Evolutionary conservation across 1,140 invertebrate genomes (phyloP).

Genomic region (Drosophila rhopaloa): DNA sequence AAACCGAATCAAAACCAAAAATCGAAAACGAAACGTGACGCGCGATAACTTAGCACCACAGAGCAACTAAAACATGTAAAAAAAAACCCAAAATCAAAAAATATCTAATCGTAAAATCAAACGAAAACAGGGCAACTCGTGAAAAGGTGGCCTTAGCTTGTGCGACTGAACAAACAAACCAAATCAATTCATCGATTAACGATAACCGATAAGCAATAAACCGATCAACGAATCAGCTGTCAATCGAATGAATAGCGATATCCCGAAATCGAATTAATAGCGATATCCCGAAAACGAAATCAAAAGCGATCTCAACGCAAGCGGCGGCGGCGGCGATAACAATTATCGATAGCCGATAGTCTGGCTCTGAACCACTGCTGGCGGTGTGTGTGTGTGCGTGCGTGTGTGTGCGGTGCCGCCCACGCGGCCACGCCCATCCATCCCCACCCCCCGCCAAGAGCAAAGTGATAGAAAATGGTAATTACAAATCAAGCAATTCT

Average conservation of each 20-base stretch:
- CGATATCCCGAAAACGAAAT: conserved; percentile 6
- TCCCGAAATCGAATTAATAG: conserved; percentile 6
- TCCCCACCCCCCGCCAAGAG: conserved; percentile 64
- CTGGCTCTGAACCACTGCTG: conserved; percentile 53
- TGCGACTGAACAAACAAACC: conserved; percentile 69
- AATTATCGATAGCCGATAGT: conserved; percentile 43
- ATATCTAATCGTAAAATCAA: conserved; percentile 41
- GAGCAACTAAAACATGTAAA: conserved; percentile 19
- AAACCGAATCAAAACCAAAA: conserved; percentile 30
- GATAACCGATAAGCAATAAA: conserved; percentile 52
- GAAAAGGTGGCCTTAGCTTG: conserved; percentile 74
- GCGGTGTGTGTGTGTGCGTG: conserved; percentile 72
- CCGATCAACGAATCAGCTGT: conserved; percentile 41
- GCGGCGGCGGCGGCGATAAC: conserved; percentile 37
- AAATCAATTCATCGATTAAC: conserved; percentile 40
- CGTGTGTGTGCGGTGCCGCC: conserved; percentile 56
- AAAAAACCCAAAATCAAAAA: conserved; percentile 25
- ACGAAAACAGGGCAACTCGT: conserved; percentile 67
- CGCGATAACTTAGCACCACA: conserved; percentile 30
- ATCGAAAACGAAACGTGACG: conserved; percentile 33
- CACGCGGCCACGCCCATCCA: conserved; percentile 71
- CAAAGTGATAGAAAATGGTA: conserved; percentile 85
- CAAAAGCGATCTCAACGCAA: conserved; percentile 32
- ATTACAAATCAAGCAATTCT: conserved; percentile 79
- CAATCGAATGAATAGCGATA: conserved; percentile 41